Evolutionary conservation across 2,113 vertebrate species (phyloP), one percentile per base, ranked within the genome.

Genomic region (Ornithorhynchus anatinus): DNA sequence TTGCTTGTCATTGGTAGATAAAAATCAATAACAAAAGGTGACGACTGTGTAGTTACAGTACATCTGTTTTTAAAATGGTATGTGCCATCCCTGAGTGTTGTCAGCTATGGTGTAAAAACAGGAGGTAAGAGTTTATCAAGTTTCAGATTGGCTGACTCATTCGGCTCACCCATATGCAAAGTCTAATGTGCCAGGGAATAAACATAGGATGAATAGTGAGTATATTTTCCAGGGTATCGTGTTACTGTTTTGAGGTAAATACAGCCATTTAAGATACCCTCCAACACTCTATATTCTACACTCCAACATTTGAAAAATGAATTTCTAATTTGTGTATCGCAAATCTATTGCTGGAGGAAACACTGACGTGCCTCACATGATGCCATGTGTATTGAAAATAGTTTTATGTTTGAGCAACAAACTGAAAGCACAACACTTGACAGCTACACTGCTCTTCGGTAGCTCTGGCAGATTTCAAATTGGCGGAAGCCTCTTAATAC

Each of bases 191-290:
- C 72, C 85, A 84, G 68, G 80, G 70, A 91, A 84, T 85, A 89
- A 90, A 89, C 82, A 84, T 25, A 80, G 54, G 67, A 71, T 65
- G 61, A 88, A 84, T 42, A 76, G 57, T 72, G 59, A 79, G 47
- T 77, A 63, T 75, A 81, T 87, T 91, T 86, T 89, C 71, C 74
- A 72, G 66, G 57, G 82, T 90, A 81, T 85, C 85, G 60, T 40
- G 70, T 90, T 90, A 90, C 88, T 92, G 74, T 87, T 92, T 90
- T 90, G 84, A 76, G 25, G 9, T 87, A 86, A 89, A 88, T 84
- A 77, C n/a, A 84, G 72, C 40, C 80, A 86, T n/a, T 87, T 75
- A 76, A 82, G 85, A 82, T 73, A 83, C 65, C 66, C 50, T 53
- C 51, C 69, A 79, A 61, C 67, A 77, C 51, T 78, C 69, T 84